phyloP scores from a whole-genome alignment of 2,113 vertebrate species.

The Ameiurus melas region DNA sequence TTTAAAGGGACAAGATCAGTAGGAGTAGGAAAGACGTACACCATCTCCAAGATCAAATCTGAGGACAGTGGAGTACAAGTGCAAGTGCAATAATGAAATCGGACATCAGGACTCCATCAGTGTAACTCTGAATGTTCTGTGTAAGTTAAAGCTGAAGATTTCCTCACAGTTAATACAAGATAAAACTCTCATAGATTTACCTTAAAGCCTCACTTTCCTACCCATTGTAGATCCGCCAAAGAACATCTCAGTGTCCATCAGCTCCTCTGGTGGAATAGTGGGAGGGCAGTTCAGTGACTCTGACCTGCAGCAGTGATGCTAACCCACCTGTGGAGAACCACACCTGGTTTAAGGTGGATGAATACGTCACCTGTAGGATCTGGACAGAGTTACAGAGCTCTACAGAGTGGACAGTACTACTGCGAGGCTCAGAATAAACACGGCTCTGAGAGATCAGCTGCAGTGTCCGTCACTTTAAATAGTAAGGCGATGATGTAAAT shows the following conservation, averaged over 20 bases:
- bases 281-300: too few species aligned
- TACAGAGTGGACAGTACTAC: conserved; percentile 33
- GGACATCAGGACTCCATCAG: neutral
- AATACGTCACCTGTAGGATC: conserved; percentile 24
- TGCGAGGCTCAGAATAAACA: conserved; percentile 40
- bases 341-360: neutral
- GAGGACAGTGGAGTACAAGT: neutral
- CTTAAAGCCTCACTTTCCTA: neutral
- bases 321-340: too few species aligned
- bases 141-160: neutral
- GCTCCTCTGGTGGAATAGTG: too few species aligned
- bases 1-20: conserved; percentile 10
- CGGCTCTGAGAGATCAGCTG: too few species aligned
- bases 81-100: neutral
- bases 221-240: neutral
- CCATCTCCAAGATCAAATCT: neutral
- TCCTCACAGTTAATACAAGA: neutral
- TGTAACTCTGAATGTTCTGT: neutral
- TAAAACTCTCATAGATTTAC: neutral
- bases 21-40: too few species aligned
- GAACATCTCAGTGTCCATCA: too few species aligned
- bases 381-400: conserved; percentile 24
- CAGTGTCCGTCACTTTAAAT: too few species aligned
- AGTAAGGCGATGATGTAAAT: too few species aligned
- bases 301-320: too few species aligned